Evolutionary conservation across 2,113 vertebrate species (phyloP).

Genomic region (Callorhinus ursinus): DNA sequence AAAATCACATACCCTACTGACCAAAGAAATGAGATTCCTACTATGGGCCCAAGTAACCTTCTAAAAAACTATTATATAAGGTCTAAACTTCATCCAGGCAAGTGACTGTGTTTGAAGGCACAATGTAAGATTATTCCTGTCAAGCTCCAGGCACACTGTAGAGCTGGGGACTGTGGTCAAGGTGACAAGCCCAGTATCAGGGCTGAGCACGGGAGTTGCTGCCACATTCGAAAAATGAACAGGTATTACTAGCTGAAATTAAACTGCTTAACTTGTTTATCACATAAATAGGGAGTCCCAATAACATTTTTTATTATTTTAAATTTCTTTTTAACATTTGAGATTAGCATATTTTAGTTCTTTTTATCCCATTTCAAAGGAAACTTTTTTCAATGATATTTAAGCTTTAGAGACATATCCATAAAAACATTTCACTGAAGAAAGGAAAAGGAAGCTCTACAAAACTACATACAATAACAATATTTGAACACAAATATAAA

Average conservation of each 20-base stretch:
- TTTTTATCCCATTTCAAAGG: not conserved
- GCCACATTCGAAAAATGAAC: not conserved
- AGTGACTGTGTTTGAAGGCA: not conserved
- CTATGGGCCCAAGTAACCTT: not conserved
- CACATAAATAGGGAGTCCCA: not conserved
- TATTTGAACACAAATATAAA: conserved; percentile 10
- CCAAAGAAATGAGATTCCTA: not conserved
- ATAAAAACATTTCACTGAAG: not conserved
- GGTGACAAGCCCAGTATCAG: not conserved
- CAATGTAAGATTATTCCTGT: not conserved
- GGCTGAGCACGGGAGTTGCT: not conserved
- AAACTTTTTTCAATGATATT: not conserved
- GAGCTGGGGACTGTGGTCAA: not conserved
- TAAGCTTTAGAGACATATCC: not conserved
- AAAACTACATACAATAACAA: not conserved
- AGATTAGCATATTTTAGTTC: not conserved
- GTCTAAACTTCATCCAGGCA: not conserved
- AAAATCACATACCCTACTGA: not conserved
- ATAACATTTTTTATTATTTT: not conserved
- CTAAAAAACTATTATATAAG: not conserved
- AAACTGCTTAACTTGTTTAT: not conserved
- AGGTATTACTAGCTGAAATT: not conserved
- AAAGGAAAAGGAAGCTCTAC: not conserved
- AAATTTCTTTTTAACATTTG: not conserved
- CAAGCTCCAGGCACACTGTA: not conserved